These are phyloP conservation scores for Proctacanthus coquilletti DNA, from an alignment of 1,140 invertebrate species.

Conservation along the genomic window DNA sequence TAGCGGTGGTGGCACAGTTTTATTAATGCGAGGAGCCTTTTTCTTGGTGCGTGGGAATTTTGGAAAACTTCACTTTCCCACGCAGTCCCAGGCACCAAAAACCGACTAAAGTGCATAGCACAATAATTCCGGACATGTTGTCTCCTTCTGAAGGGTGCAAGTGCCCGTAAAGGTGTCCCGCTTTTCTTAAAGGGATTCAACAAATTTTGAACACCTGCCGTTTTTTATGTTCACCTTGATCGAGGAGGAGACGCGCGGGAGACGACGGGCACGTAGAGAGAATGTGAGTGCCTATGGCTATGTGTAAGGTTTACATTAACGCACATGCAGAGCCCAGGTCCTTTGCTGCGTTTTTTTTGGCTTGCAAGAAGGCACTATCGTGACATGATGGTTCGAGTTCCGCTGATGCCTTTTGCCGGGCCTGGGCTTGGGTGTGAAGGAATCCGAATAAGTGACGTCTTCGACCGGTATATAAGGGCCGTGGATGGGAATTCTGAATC, in stretches of 20 bases:
- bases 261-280: too few species aligned
- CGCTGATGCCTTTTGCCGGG: not conserved
- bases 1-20: too few species aligned
- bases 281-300: too few species aligned
- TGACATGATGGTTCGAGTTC: not conserved
- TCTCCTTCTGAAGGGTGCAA: not conserved
- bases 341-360: not conserved
- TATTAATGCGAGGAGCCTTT: too few species aligned
- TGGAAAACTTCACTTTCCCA: constrained; percentile 8
- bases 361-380: not conserved
- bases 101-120: too few species aligned
- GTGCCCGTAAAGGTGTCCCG: not conserved
- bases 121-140: too few species aligned
- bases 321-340: too few species aligned
- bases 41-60: constrained; percentile 11
- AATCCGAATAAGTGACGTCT: not conserved
- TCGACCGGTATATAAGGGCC: not conserved
- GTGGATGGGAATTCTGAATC: not conserved
- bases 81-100: too few species aligned
- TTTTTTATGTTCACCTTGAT: not conserved
- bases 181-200: not conserved
- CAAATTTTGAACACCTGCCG: not conserved
- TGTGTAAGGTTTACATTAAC: too few species aligned
- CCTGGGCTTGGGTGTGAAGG: not conserved
- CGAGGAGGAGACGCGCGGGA: not conserved